Evolutionary conservation across 2,888 invertebrate genomes (phyloP), one percentile per base, ranked within the genome.

Genomic region (Endotricha flammealis): DNA sequence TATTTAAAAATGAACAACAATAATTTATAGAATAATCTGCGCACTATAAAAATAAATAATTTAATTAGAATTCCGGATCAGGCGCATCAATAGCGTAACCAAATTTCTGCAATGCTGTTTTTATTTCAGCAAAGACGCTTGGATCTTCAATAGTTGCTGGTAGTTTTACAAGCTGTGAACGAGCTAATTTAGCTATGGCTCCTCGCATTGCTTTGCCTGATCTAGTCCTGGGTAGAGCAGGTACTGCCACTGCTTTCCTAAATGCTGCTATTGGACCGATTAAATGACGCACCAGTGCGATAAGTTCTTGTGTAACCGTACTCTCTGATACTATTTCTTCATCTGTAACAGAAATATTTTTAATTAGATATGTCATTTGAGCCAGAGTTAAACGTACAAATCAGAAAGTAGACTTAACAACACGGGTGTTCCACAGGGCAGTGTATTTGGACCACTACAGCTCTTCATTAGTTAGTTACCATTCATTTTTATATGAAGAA

Each of bases 211-310:
- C 79, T 39, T 89, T 61, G 39, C 90, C 81, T 48, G 97, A 97
- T 33, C 97, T 89, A 0, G 97, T 98, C 39, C 95, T 90, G 0
- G 98, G 98, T 25, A 98, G 74, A 0, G 90, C 94, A 9, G 90
- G 90, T 0, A 98, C 95, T 0, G 94, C 89, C 0, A 92, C 91
- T 0, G 93, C 93, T 48, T 93, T 85, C 44, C 93, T 91, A 70
- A 98, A 96, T 0, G 95, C 91, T 1, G 97, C 97, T 4, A 98
- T 96, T 0, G 97, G 96, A 0, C 96, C 96, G 32, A 96, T 91
- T 24, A 91, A 50, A 29, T 86, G 83, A 10, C 86, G 76, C 0
- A 86, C 83, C 1, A 85, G 42, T 0, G 80, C 77, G 5, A 85
- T 81, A 22, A 83, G 45, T 40, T 86, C 85, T 53, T 79, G 81